Base-by-base conservation (phyloP, 2,113 vertebrate species). In the Setophaga kirtlandii region DNA sequence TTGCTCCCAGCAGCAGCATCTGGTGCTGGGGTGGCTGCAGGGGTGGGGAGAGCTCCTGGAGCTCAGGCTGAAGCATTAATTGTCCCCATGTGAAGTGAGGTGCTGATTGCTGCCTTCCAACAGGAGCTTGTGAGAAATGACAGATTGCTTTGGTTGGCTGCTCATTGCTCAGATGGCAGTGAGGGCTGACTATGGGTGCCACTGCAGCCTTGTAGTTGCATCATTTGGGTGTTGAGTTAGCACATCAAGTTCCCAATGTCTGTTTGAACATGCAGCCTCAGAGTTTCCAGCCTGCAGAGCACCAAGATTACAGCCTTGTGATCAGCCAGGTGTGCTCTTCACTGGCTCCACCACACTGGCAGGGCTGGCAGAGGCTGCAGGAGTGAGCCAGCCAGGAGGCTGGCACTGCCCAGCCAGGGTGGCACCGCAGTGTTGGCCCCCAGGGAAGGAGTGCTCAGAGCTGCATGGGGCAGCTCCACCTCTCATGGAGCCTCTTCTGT, bases 11-110 rank as follows among this genome's bases (percentile, higher is more conserved):
- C 68, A 83, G 42, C 74, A 33, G 52, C 60, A 62, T 76, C 74
- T 69, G 70, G 22, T 93, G 90, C 90, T 83, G 90, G 56, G 53
- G 67, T 83, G 70, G 79, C 35, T 94, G 78, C 74, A 83, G 82
- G 44, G 22, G 13, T 65, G 50, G 64, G 49, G 44, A 86, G 60
- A 50, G 42, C 71, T 70, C 47, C 74, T 55, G 3, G 2, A 52
- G 62, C 67, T 64, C 6, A 2, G 42, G 53, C 24, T 73, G 71
- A 74, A 49, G 63, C 75, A 44, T 86, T 63, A 67, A 47, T 62
- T 69, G 71, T 83, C 71, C 63, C 30, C 23, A 59, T 0, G 0
- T 58, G 23, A 63, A 58, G 55, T 0, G 3, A 80, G n/a, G 21
- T 90, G 80, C 47, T 44, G 68, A 23, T 70, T 53, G 55, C 64